Conservation (phyloP, 2,797 vertebrate genomes). For the Rhadinocentrus ornatus region DNA sequence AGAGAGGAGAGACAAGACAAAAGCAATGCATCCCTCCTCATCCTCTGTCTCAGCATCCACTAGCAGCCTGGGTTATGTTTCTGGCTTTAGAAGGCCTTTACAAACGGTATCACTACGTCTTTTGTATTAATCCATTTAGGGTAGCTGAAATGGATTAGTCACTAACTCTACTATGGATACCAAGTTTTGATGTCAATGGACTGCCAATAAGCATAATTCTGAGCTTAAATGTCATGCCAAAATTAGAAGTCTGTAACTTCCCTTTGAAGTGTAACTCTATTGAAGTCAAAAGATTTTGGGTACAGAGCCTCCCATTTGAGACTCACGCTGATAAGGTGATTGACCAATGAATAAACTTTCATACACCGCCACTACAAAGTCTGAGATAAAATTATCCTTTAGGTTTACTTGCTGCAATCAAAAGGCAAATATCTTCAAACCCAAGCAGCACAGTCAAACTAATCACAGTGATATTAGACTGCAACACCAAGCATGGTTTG, state of each 20-base stretch:
- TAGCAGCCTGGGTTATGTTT: background rate
- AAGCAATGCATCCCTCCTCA: slow-evolving; percentile 45
- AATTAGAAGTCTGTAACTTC: background rate
- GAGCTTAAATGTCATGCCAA: background rate
- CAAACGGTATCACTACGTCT: slow-evolving; percentile 6
- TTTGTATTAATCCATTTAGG: background rate
- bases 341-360: background rate
- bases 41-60: slow-evolving; percentile 30
- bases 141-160: background rate
- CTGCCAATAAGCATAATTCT: background rate
- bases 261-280: background rate
- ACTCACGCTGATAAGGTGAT: background rate
- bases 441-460: background rate
- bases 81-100: background rate
- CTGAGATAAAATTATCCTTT: background rate
- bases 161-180: background rate
- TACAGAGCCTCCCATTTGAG: background rate
- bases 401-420: background rate
- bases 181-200: background rate
- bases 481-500: background rate
- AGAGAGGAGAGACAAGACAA: slow-evolving; percentile 45
- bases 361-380: background rate
- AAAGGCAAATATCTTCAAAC: background rate
- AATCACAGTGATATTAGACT: background rate
- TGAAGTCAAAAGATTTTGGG: background rate